phyloP scores from a whole-genome alignment of 37 sponge, comb jelly and placozoan species.

The Spongia lamella region DNA sequence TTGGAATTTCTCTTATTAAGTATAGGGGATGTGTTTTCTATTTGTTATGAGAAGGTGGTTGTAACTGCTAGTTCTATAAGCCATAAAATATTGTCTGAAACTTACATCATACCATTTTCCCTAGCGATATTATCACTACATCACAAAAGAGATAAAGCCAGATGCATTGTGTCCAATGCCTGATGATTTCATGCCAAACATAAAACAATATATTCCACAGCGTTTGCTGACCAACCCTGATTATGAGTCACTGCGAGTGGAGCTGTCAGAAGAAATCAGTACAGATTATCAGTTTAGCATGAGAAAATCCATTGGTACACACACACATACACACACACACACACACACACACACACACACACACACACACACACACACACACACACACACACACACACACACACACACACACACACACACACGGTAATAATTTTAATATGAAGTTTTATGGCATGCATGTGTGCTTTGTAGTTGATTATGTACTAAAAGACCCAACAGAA shows the following conservation, averaged over 20 bases:
- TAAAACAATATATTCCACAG: slow-evolving; percentile 39
- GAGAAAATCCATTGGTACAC: slow-evolving; percentile 67
- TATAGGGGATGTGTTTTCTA: neutral
- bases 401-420: neutral
- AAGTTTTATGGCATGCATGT: neutral
- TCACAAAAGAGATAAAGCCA: slow-evolving; percentile 54
- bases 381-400: too few relatives aligned
- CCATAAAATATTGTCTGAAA: neutral
- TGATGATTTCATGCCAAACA: slow-evolving; percentile 26
- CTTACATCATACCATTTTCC: too few relatives aligned
- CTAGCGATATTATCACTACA: slow-evolving; percentile 86
- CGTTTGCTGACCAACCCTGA: slow-evolving; percentile 56
- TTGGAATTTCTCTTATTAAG: slow-evolving; percentile 12
- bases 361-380: neutral
- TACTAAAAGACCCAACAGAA: slow-evolving; percentile 80
- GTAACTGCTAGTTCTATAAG: too few relatives aligned
- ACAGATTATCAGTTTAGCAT: slow-evolving; percentile 76
- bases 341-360: neutral
- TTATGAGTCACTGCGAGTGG: slow-evolving; percentile 25
- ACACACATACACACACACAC: neutral
- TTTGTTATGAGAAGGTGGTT: too few relatives aligned
- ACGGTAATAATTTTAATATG: neutral
- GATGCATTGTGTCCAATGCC: slow-evolving; percentile 68
- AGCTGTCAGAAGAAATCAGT: slow-evolving; percentile 65
- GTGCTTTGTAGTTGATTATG: slow-evolving; percentile 67